phyloP scores from a whole-genome alignment of 2,797 vertebrate species.

The Sternotherus odoratus region DNA sequence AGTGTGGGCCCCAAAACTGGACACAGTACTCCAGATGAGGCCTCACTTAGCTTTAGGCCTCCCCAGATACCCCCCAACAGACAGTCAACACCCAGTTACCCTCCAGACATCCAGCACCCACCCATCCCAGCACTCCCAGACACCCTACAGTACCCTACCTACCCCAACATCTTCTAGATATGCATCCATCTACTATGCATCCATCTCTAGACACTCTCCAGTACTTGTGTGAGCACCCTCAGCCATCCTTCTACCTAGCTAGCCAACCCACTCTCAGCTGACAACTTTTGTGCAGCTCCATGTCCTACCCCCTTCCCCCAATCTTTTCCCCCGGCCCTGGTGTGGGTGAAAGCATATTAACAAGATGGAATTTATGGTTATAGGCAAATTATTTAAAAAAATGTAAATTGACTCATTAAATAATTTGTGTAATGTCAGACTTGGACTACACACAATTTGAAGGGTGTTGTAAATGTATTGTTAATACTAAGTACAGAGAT shows the following conservation, averaged over 20 bases:
- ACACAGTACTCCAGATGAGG: too few relatives aligned
- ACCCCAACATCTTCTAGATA: background rate
- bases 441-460: background rate
- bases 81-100: background rate
- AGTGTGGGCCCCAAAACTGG: too few relatives aligned
- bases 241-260: background rate
- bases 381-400: background rate
- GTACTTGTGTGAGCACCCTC: background rate
- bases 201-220: background rate
- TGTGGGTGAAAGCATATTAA: background rate
- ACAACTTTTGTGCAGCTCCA: background rate
- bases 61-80: background rate
- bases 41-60: background rate
- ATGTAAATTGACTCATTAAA: background rate
- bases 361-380: background rate
- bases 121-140: background rate
- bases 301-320: background rate
- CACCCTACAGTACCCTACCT: background rate
- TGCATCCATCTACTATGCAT: background rate
- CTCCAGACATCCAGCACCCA: background rate
- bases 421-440: background rate
- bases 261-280: background rate
- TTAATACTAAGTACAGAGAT: background rate
- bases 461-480: background rate
- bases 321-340: background rate